These are phyloP conservation scores for Epizoanthus illoricatus DNA, from an alignment of 92 coral and sea anemone species.

Conservation along the genomic window DNA sequence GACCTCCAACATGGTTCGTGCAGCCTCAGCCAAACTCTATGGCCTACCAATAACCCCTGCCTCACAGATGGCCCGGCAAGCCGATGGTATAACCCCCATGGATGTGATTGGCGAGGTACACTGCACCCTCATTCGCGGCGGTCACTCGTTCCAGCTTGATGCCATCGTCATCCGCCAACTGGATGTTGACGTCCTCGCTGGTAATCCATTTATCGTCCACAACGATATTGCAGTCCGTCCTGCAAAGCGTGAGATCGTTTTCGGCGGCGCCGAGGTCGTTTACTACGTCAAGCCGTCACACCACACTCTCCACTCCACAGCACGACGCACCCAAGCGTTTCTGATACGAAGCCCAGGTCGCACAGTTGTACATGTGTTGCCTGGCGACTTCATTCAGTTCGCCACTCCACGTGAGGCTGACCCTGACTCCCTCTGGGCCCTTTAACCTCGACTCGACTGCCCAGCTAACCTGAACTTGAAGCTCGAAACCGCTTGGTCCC, in stretches of 20 bases:
- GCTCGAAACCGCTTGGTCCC: conserved; percentile 59
- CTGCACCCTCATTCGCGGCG: conserved; percentile 28
- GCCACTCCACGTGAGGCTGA: conserved; percentile 46
- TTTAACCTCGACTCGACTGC: conserved; percentile 51
- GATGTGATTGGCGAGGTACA: too few species aligned
- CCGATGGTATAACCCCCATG: too few species aligned
- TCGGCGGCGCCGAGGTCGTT: conserved; percentile 49
- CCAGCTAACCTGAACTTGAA: conserved; percentile 42
- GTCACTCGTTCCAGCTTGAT: conserved; percentile 33
- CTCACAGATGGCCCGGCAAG: too few species aligned
- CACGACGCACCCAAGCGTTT: conserved; percentile 53
- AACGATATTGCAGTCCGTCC: conserved; percentile 55
- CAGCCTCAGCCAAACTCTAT: too few species aligned
- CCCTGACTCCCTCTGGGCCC: too few species aligned
- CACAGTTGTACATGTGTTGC: conserved; percentile 50
- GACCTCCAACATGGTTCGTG: too few species aligned
- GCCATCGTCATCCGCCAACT: too few species aligned
- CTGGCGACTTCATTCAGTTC: too few species aligned
- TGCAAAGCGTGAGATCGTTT: too few species aligned
- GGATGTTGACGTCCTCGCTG: conserved; percentile 44
- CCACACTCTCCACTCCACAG: too few species aligned
- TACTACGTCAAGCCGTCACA: conserved; percentile 34
- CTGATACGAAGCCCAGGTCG: conserved; percentile 49
- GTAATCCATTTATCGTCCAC: too few species aligned
- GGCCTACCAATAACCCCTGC: too few species aligned